Evolutionary conservation across 1,140 invertebrate genomes (phyloP), one percentile per base, ranked within the genome.

Genomic region (Potamilus streckersoni): DNA sequence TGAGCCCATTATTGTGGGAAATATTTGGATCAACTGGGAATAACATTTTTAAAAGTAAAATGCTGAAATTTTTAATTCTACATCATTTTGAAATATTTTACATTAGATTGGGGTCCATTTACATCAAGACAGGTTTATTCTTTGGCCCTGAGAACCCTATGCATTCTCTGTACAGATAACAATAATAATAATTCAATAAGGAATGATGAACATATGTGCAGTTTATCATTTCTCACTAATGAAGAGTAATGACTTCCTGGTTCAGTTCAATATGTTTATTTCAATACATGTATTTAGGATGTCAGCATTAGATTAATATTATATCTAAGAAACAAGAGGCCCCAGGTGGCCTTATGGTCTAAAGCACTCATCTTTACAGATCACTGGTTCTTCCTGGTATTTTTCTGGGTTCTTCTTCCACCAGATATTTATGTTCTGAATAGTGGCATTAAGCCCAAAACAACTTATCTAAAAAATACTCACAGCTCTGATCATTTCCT

Each of bases 401-500:
- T 23, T 23, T 23, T 23, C 23, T 23, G 23, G 23, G 23, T 23
- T 23, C 23, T 23, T 23, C 23, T 2, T 23, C 23, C 23, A 23
- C 23, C 23, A n/a, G 27, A 65, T 19, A 19, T 65, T n/a, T n/a
- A n/a, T n/a, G n/a, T n/a, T n/a, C 64, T 16, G 1, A 65, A 17
- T 2, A 16, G 27, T 65, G 17, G 27, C 27, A n/a, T n/a, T 15
- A 11, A 31, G 38, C 56, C n/a, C 38, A 49, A 63, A 57, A 19
- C 20, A 68, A n/a, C 12, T 15, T 11, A 23, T 20, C 15, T 55
- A 56, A 6, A 64, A 8, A 38, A 57, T 61, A 92, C 93, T 93
- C 91, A 95, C 95, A 80, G 94, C 93, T 91, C 94, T 90, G 0
- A 96, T 87, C 95, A 96, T 96, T 91, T 95, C 94, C 86, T 96